Conservation (phyloP, 2,888 invertebrate species). For the Cryptocheilus praepositus region DNA sequence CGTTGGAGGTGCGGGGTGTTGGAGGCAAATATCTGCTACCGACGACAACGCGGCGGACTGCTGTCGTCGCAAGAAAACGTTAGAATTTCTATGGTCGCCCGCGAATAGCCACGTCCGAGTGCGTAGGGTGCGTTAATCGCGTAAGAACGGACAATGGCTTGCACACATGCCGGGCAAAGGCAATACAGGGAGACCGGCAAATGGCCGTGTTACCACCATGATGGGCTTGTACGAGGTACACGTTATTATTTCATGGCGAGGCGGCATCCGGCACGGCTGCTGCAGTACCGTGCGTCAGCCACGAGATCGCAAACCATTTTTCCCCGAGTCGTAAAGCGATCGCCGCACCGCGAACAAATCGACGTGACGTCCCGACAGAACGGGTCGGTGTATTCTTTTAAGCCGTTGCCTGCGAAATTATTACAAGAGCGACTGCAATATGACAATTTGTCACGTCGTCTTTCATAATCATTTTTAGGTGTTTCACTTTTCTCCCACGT, state of each 20-base stretch:
- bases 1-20: too few relatives aligned
- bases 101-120: background rate
- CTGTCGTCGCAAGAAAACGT: too few relatives aligned
- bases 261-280: conserved; percentile 12
- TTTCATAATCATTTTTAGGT: too few relatives aligned
- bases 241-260: conserved; percentile 35
- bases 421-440: too few relatives aligned
- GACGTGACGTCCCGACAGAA: conserved; percentile 2
- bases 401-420: too few relatives aligned
- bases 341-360: background rate
- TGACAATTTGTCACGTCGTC: too few relatives aligned
- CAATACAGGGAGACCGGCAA: conserved; percentile 23
- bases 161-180: conserved; percentile 18
- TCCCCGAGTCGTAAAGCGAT: conserved; percentile 25
- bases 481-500: too few relatives aligned
- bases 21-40: too few relatives aligned
- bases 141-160: conserved; percentile 12
- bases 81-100: background rate
- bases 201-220: conserved; percentile 29
- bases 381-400: background rate
- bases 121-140: background rate
- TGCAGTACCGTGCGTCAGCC: conserved; percentile 1
- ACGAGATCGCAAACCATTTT: conserved; percentile 30
- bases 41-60: too few relatives aligned
- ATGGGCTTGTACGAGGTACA: conserved; percentile 12